Base-by-base conservation (phyloP, 2,113 vertebrate genomes). In the Pholis gunnellus region DNA sequence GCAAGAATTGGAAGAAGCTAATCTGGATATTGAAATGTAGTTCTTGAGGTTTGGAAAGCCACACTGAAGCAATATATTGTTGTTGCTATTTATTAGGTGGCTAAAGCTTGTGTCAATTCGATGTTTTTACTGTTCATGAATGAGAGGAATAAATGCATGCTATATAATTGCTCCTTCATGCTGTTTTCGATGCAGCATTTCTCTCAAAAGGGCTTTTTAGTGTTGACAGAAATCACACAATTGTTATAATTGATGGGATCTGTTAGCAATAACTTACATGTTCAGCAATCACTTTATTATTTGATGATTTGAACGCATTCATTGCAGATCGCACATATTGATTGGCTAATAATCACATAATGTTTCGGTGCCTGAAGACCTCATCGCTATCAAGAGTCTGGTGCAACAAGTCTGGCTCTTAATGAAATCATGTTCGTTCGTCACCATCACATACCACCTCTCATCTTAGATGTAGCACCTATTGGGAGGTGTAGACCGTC, bases 391-490 rank as follows among this genome's bases (percentile, higher is more conserved):
- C 22, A 50, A 38, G 25, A 71, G n/a, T 61, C 44, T 77, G 10
- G n/a, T 22, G n/a, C 70, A 83, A 84, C 85, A 86, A 72, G 79
- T 87, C 81, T 70, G 73, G 38, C 65, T 79, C 76, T 79, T 73
- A 18, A 72, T 81, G 70, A 91, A 87, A 87, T 85, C 67, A 79
- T 88, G 78, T 87, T 83, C 67, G 77, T 1, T 61, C 8, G 11
- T 86, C 72, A 52, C 66, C 88, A 75, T 75, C 54, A 66, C 38
- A 8, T 13, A 11, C 50, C 61, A 78, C 84, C 31, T 44, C 67
- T 79, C 50, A 50, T 89, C 81, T 82, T 63, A 42, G 54, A 87
- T 83, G 66, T 91, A 56, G 75, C 91, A 89, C 92, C 90, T 90
- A 80, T 61, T 54, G 75, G 75, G 83, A 92, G 87, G 91, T 93